Base-by-base conservation (phyloP, 2,797 vertebrate species). In the Neopelma chrysocephalum region DNA sequence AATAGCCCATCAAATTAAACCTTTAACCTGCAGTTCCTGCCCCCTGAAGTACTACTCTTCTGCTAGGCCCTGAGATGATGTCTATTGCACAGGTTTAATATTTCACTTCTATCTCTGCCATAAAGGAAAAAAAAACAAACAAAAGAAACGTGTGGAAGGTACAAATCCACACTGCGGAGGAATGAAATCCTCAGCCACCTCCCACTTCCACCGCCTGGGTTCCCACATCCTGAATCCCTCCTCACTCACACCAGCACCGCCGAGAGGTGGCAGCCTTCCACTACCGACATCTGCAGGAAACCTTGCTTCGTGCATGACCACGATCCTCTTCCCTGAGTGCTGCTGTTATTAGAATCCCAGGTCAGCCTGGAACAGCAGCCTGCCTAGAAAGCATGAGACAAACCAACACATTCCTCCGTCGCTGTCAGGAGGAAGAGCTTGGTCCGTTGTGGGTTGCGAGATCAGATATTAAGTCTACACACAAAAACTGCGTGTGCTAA, bases 221-320 rank as follows among this genome's bases (percentile, higher is more conserved):
- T 77, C 43, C 14, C 5, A 18, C 22, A 11, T 21, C 27, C 15
- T 8, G 8, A 77, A 40, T 58, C 16, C 9, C 31, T 86, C 34
- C 36, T 40, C 3, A 0, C 29, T 47, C 11, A 11, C 0, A 0
- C 3, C 36, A 43, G 8, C 0, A 3, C 79, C 73, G 79, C 93
- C 97, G 7, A 82, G 78, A 97, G 97, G 95, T 94, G 97, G 97
- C 97, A 97, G 97, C 66, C 96, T 62, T 60, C 68, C 42, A 62
- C 57, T n/a, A 32, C 11, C 64, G n/a, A 22, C 1, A 4, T 4
- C n/a, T 32, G 10, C 81, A 50, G 38, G 53, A 77, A 79, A 23
- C 19, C 62, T 18, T 5, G 10, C 21, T 81, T 69, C 1, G 5
- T 9, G 20, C 42, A 40, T 11, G 25, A 26, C 22, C 18, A 4